Base-by-base conservation (phyloP, 2,888 invertebrate genomes). In the Protophormia terraenovae region DNA sequence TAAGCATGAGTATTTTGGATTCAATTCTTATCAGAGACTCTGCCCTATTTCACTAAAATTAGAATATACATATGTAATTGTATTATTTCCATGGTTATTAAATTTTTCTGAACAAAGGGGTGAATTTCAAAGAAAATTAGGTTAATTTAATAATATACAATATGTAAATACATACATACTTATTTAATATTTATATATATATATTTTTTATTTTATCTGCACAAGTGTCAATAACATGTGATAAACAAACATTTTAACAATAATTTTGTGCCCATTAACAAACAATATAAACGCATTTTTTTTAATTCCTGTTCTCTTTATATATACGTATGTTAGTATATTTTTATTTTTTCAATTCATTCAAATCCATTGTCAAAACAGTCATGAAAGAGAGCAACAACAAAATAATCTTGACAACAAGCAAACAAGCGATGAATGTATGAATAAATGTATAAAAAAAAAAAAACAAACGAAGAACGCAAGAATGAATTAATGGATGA, bases 161-260 rank as follows among this genome's bases (percentile, higher is more conserved):
- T 10, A 27, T 41, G 7, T 22, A 22, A 41, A 14, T 7, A 50
- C 5, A 19, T 12, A 41, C 16, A 29, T 24, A 14, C 10, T 19
- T 24, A 19, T 50, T 19, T 16, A 35, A n/a, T 27, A 35, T 73
- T 32, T 29, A 38, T 29, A 50, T 41, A 47, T 16, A 3, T 55
- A 50, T 32, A 24, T 66, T 71, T 69, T 73, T 47, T 66, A 69
- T 67, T 78, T 41, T 1, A 32, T 62, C 19, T 41, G 55, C 69
- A 75, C 50, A 75, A 82, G 85, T 85, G 85, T 82, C 85, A 85
- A 78, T 85, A 82, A 81, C 84, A 78, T 62, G 81, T 62, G 77
- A 84, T 81, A 84, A 84, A 84, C 69, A 84, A 84, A 84, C 67
- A 81, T 81, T 81, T 81, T 77, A 72, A 45, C 73, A 78, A 45